A percentile compares a stretch with the other conserved stretches of the same genome.
Evolutionary conservation across 2,797 vertebrate genomes (phyloP).

Genomic region (Vultur gryphus): DNA sequence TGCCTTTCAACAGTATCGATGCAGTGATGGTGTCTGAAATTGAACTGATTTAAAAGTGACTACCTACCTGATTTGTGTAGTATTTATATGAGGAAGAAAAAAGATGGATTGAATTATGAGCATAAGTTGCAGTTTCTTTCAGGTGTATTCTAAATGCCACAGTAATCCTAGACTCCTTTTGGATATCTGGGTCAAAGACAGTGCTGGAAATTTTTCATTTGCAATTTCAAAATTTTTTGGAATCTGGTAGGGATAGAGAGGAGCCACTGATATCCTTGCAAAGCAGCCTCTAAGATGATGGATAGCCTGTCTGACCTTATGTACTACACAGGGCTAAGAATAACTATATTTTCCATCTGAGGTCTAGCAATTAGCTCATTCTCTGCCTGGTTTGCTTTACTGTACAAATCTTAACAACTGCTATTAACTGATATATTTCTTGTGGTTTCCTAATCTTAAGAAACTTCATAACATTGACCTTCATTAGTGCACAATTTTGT

Average conservation of each 20-base stretch:
- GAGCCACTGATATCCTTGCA: not conserved
- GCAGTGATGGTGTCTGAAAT: not conserved
- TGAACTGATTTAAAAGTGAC: not conserved
- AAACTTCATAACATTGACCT: not conserved
- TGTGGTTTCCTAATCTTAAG: slow-evolving; percentile 13
- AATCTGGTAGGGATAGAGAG: not conserved
- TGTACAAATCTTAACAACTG: not conserved
- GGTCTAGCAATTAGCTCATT: not conserved
- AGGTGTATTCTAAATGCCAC: not conserved
- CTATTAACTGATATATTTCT: not conserved
- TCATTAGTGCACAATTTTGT: slow-evolving; percentile 23
- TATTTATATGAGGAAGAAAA: not conserved
- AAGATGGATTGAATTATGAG: fast-evolving
- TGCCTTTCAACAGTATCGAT: not conserved
- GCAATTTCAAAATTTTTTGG: not conserved
- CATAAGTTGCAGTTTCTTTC: not conserved
- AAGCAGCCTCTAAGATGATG: not conserved
- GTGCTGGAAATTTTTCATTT: not conserved
- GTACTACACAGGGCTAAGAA: not conserved
- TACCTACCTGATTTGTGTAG: not conserved
- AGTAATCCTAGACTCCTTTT: not conserved
- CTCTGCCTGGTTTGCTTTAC: not conserved
- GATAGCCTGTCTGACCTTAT: not conserved
- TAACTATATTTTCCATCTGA: not conserved
- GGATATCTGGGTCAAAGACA: not conserved